Base-by-base conservation (phyloP, 1,140 invertebrate genomes). In the Eupristina koningsbergeri region DNA sequence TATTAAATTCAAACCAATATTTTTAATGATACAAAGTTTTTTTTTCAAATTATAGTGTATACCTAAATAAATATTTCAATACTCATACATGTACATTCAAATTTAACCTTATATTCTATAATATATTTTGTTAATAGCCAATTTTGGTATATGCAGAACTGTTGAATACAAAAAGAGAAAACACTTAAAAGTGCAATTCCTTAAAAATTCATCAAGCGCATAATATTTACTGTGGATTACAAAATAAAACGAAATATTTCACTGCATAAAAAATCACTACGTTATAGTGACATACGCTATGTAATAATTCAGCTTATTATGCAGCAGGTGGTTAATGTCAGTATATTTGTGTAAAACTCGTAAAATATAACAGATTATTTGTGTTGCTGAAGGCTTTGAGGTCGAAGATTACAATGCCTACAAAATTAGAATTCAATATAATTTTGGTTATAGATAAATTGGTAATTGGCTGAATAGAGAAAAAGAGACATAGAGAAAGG, bases 301-400 rank as follows among this genome's bases (percentile, higher is more conserved):
- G 3, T 36, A 71, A 61, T 58, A 73, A 83, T 71, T 78, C 36
- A 78, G 9, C 45, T 61, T 13, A 58, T 71, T 83, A 83, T 36
- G 45, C 45, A 77, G 9, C 61, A 83, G 69, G 61, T 69, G 74
- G 74, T 47, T 74, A 69, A 77, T 41, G 61, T 26, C 45, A 26
- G 29, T 77, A 47, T 78, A 61, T 78, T 78, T 78, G 45, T n/a
- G 47, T 41, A 71, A 83, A 83, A 78, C 73, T 26, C 34, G 19
- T 83, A 45, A 84, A 79, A 84, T 84, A 79, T 26, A 63, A 3
- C 22, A 64, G 47, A 83, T 83, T 83, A 77, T 26, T 58, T 15
- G 17, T 77, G 63, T 67, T 83, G 50, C 69, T 53, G 31, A 50
- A 39, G 77, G 82, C 39, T 64, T 74, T 64, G 73, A 91, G 67